Evolutionary conservation across 2,888 invertebrate species (phyloP).

Genomic region (Parnassius orleans): DNA sequence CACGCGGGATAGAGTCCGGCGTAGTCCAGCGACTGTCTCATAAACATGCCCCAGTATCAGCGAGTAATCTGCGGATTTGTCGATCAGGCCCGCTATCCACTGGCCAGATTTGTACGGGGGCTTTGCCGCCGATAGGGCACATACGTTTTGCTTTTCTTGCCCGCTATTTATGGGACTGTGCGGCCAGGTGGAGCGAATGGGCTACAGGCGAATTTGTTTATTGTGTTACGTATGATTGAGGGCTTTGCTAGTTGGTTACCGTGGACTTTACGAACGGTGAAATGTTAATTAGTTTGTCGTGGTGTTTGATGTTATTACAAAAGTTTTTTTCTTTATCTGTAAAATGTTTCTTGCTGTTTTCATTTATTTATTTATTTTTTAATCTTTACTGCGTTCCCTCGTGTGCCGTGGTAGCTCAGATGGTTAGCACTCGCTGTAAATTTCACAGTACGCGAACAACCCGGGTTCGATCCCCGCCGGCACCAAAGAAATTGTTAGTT

Average conservation of each 20-base stretch:
- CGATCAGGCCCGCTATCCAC: conserved; percentile 78
- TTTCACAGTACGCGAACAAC: too few species aligned
- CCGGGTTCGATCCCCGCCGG: too few species aligned
- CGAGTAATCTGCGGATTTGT: conserved; percentile 81
- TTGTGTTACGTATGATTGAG: conserved; percentile 37
- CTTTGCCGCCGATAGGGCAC: conserved; percentile 71
- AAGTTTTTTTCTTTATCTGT: too few species aligned
- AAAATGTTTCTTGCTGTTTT: too few species aligned
- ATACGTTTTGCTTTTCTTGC: conserved; percentile 77
- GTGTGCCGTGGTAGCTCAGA: too few species aligned
- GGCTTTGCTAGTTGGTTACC: conserved; percentile 23
- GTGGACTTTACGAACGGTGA: conserved; percentile 2
- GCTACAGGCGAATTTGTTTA: conserved; percentile 47
- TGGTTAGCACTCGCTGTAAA: too few species aligned
- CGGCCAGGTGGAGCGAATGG: conserved; percentile 59
- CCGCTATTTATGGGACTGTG: conserved; percentile 64
- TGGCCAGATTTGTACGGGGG: conserved; percentile 76
- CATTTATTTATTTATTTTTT: neutral
- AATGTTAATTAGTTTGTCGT: conserved; percentile 1
- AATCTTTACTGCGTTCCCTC: too few species aligned
- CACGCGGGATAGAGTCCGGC: conserved; percentile 51
- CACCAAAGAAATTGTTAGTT: too few species aligned
- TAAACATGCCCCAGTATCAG: conserved; percentile 79
- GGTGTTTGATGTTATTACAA: neutral
- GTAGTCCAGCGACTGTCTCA: conserved; percentile 69